Conservation (phyloP, 1,140 invertebrate genomes). For the Drosophila murphyi region DNA sequence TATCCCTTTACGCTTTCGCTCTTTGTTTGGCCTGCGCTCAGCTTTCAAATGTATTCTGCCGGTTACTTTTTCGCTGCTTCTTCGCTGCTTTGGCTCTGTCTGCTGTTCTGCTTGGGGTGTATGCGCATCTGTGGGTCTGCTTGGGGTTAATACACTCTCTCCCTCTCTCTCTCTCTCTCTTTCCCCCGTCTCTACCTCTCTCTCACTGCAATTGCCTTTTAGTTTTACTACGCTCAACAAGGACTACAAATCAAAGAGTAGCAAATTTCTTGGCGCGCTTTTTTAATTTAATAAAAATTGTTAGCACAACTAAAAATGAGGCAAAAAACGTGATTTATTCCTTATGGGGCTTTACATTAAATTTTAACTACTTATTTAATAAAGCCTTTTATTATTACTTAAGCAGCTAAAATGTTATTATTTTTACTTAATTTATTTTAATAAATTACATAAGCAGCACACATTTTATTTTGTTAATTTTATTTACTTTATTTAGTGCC, state of each 20-base stretch:
- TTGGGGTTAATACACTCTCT: slow-evolving; percentile 69
- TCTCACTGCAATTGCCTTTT: neutral
- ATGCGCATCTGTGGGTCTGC: slow-evolving; percentile 46
- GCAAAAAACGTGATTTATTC: too few relatives aligned
- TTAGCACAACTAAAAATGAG: neutral
- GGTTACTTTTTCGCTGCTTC: slow-evolving; percentile 7
- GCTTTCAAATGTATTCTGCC: slow-evolving; percentile 39
- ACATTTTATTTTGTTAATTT: too few relatives aligned
- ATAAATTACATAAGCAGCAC: too few relatives aligned
- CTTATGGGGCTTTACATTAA: too few relatives aligned
- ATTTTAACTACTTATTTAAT: too few relatives aligned
- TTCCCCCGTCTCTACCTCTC: too few relatives aligned
- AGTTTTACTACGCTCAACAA: slow-evolving; percentile 16
- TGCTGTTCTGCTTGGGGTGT: slow-evolving; percentile 18
- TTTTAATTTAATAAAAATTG: slow-evolving; percentile 1
- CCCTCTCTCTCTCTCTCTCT: too few relatives aligned
- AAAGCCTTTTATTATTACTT: too few relatives aligned
- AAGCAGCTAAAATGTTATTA: too few relatives aligned
- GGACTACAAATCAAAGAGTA: slow-evolving; percentile 26
- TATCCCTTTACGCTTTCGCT: neutral
- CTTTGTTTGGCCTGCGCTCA: slow-evolving; percentile 6
- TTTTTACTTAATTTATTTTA: too few relatives aligned
- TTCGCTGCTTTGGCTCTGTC: slow-evolving; percentile 6
- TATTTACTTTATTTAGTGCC: too few relatives aligned
- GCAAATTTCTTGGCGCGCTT: slow-evolving; percentile 21